These are phyloP conservation scores for Aratinga solstitialis DNA, from an alignment of 2,797 vertebrate genomes.

Conservation along the genomic window DNA sequence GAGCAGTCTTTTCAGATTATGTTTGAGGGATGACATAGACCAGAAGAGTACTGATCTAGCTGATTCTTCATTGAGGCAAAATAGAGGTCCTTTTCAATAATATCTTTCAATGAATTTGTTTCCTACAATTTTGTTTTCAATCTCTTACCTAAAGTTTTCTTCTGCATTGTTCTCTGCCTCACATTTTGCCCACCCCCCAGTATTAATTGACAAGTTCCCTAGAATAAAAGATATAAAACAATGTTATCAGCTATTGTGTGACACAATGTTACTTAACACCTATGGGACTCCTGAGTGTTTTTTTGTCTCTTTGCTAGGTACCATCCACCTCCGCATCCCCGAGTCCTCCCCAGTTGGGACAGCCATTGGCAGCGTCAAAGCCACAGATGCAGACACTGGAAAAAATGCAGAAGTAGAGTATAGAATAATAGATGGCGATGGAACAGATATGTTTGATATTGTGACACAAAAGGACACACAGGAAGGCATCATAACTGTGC, in stretches of 20 bases:
- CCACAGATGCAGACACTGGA: slow-evolving; percentile 81
- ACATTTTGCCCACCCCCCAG: background rate
- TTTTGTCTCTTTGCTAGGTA: slow-evolving; percentile 66
- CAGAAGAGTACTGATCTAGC: background rate
- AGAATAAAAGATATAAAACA: background rate
- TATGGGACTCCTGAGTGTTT: background rate
- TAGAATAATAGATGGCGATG: slow-evolving; percentile 80
- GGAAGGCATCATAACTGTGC: slow-evolving; percentile 80
- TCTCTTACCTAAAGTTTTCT: background rate
- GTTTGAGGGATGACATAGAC: background rate
- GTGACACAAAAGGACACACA: slow-evolving; percentile 80
- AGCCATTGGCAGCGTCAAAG: slow-evolving; percentile 79
- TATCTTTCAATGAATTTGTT: background rate
- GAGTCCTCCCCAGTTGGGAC: slow-evolving; percentile 80
- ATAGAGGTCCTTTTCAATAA: background rate
- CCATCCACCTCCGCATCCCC: slow-evolving; percentile 77
- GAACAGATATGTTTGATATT: slow-evolving; percentile 82
- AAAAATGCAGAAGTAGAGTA: slow-evolving; percentile 84
- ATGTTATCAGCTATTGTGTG: background rate
- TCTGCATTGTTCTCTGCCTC: background rate
- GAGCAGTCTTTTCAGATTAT: background rate
- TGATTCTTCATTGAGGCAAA: background rate
- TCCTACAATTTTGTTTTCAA: background rate
- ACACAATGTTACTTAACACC: background rate
- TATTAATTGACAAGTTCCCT: background rate